Base-by-base conservation (phyloP, 2,888 invertebrate species). In the Oxystoma pomonae region DNA sequence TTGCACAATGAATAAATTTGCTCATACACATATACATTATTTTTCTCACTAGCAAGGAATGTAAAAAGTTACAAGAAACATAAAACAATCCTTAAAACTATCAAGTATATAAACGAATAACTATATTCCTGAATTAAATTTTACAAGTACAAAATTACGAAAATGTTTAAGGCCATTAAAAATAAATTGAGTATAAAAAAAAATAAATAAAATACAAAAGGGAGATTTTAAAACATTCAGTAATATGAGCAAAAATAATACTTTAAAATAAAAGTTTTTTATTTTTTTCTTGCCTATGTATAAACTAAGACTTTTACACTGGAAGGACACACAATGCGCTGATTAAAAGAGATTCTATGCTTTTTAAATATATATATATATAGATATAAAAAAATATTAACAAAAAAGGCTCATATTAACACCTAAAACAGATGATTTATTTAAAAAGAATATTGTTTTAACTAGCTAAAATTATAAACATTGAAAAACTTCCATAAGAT, bases 41-140 rank as follows among this genome's bases (percentile, higher is more conserved):
- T 63, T 57, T 62, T 71, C 68, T 71, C 69, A 72, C 69, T 72
- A 68, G 63, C 63, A 67, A 69, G 70, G 72, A 72, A 72, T 72
- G 72, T 70, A 58, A 70, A 67, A 60, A 61, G 53, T 9, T 53
- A 53, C n/a, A 53, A 35, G 49, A 20, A 60, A 57, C 56, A 59
- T 58, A 56, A 49, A 53, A 62, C 53, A 52, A 55, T 55, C 20
- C 57, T 62, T 62, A 62, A 52, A 58, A 52, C 52, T 55, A 62
- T 58, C 50, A 57, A 58, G 16, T 55, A 62, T 49, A 58, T 21
- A 18, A 56, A 59, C 19, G 49, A 58, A 21, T 20, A 22, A 53
- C 53, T 53, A 53, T 53, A 9, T 53, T 17, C 19, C 5, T 9
- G 19, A 57, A 5, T 9, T 16, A 57, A 5, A 57, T 19, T n/a